Percentiles rank a stretch among this genome's conserved stretches.
Evolutionary conservation across 2,797 vertebrate species (phyloP).

Genomic region (Cyprinodon diabolis): DNA sequence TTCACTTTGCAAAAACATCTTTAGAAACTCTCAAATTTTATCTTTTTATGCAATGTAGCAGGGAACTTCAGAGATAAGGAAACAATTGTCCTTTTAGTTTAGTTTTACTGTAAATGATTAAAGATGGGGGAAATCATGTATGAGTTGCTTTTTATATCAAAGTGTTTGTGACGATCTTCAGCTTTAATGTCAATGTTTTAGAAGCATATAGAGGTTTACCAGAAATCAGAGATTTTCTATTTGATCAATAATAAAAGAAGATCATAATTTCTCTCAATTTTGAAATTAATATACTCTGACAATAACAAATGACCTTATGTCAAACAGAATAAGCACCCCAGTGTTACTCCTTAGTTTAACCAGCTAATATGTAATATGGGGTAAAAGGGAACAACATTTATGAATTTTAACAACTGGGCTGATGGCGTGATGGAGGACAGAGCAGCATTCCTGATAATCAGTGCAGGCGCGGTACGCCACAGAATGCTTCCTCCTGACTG

Average conservation of each 20-base stretch:
- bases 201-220: neutral
- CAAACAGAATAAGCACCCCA: neutral
- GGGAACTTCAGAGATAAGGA: neutral
- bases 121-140: no score
- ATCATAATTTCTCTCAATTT: no score
- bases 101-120: no score
- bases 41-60: neutral
- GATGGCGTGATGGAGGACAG: conserved; percentile 46
- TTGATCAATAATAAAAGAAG: neutral
- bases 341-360: conserved; percentile 3
- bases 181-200: neutral
- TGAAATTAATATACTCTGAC: neutral
- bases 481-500: conserved; percentile 67
- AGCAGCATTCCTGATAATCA: conserved; percentile 63
- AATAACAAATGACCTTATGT: neutral
- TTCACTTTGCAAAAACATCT: neutral
- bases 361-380: neutral
- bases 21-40: neutral
- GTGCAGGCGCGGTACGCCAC: conserved; percentile 62
- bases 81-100: no score
- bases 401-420: conserved; percentile 39
- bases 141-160: neutral
- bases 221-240: neutral
- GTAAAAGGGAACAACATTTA: conserved; percentile 28
- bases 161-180: neutral